phyloP scores from a whole-genome alignment of 2,797 vertebrate genomes.

The Amphiprion clarkii region DNA sequence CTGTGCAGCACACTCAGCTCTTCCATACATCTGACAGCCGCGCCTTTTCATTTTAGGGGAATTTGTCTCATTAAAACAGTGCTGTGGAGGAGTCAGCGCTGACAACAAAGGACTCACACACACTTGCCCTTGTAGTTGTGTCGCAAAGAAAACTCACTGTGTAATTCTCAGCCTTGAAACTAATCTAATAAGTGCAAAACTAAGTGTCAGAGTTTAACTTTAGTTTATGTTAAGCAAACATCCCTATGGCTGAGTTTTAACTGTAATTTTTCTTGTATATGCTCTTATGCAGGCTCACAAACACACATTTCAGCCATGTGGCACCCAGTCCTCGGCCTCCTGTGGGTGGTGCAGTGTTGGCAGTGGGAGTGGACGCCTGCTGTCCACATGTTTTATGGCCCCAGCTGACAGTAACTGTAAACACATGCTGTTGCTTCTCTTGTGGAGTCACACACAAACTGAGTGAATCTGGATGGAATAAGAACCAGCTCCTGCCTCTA shows the following conservation, averaged over 20 bases:
- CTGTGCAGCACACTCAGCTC: slow-evolving; percentile 19
- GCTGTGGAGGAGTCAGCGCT: not conserved
- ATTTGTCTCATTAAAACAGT: slow-evolving; percentile 46
- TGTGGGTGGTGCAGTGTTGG: slow-evolving; percentile 15
- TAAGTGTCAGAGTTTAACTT: too few species aligned
- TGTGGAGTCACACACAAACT: slow-evolving; percentile 6
- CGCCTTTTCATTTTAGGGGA: slow-evolving; percentile 9
- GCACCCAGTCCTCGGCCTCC: slow-evolving; percentile 11
- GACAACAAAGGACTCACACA: slow-evolving; percentile 12
- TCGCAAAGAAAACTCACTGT: not conserved
- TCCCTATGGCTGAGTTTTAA: too few species aligned
- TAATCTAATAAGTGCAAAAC: too few species aligned
- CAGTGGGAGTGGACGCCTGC: slow-evolving; percentile 29
- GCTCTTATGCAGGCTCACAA: not conserved
- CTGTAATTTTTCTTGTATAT: too few species aligned
- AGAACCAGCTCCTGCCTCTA: slow-evolving; percentile 3
- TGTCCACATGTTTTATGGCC: slow-evolving; percentile 62
- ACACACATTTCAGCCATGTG: slow-evolving; percentile 15
- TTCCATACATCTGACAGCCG: slow-evolving; percentile 19
- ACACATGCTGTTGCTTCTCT: slow-evolving; percentile 33
- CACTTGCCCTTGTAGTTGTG: not conserved
- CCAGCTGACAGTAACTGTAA: slow-evolving; percentile 45
- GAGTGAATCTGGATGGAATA: slow-evolving; percentile 8
- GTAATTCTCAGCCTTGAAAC: not conserved
- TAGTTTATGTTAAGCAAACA: too few species aligned